Evolutionary conservation across 2,113 vertebrate species (phyloP).

Genomic region (Podiceps cristatus): DNA sequence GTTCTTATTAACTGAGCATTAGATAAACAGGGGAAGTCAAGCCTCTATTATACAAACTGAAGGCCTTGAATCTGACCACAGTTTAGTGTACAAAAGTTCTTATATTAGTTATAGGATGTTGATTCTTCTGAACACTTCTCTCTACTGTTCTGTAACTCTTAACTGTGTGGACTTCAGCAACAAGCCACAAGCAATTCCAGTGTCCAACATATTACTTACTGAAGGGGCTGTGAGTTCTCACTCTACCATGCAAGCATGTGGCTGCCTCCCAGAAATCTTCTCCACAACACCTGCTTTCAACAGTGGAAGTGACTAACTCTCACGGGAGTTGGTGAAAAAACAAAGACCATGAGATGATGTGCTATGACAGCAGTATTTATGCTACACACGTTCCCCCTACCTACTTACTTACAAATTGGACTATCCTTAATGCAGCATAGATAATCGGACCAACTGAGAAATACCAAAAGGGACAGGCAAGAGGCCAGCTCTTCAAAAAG

Average conservation of each 20-base stretch:
- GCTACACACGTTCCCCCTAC: not conserved
- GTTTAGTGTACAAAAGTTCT: not conserved
- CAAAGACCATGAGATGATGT: not conserved
- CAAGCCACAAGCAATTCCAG: not conserved
- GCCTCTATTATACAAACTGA: not conserved
- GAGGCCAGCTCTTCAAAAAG: not conserved
- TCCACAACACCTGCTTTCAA: not conserved
- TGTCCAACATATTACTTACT: accelerated
- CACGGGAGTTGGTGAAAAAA: not conserved
- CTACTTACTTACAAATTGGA: not conserved
- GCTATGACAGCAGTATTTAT: not conserved
- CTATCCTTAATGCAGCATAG: not conserved
- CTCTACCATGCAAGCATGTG: accelerated
- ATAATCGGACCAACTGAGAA: not conserved
- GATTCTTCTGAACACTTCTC: not conserved
- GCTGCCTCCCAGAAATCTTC: not conserved
- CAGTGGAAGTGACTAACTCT: not conserved
- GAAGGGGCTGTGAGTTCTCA: not conserved
- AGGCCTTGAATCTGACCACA: not conserved
- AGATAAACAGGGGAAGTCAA: not conserved
- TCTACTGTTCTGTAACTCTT: not conserved
- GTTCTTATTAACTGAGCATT: not conserved
- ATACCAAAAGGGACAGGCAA: not conserved
- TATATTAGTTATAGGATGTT: not conserved
- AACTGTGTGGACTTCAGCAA: not conserved